Base-by-base conservation (phyloP, 2,888 invertebrate genomes). In the Lochmaea capreae region DNA sequence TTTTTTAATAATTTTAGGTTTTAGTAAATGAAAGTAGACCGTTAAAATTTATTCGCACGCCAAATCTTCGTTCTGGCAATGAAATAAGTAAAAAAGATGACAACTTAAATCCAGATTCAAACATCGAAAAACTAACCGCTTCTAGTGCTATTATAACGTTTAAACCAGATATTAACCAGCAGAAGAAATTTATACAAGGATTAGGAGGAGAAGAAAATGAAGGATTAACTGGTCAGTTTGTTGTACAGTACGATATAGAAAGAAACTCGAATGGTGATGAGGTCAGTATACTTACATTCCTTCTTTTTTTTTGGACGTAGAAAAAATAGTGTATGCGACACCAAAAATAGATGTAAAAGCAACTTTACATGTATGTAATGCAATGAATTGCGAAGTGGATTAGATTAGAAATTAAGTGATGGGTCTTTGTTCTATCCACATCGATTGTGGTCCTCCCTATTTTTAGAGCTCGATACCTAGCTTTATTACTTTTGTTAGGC, bases 171-270 rank as follows among this genome's bases (percentile, higher is more conserved):
- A 82, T 88, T 16, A 88, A 89, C 33, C 89, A 91, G 77, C 92
- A 92, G 81, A 88, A 87, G 81, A 85, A 88, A 78, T 77, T 90
- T 87, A 82, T 86, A 83, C 78, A 88, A 87, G 82, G 78, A 67
- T 74, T 83, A 57, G 83, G 82, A 14, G 82, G 81, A 14, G 84
- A 84, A 12, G 84, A 84, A 65, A 79, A 86, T 62, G 82, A 89
- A 71, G 92, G 91, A 0, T 85, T 91, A 2, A 87, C 89, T 46
- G 93, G 92, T 1, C 91, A 93, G 81, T 92, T 93, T 79, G 89
- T 92, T 6, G 90, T 93, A n/a, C 90, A 92, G 80, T 93, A 93
- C 84, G 93, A 93, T 78, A 92, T 93, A 0, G 89, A 90, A 52
- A 87, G 92, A 5, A 87, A 89, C 82, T 86, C 89, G 1, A 86